Conservation (phyloP, 2,888 invertebrate species). For the Tachina grossa region DNA sequence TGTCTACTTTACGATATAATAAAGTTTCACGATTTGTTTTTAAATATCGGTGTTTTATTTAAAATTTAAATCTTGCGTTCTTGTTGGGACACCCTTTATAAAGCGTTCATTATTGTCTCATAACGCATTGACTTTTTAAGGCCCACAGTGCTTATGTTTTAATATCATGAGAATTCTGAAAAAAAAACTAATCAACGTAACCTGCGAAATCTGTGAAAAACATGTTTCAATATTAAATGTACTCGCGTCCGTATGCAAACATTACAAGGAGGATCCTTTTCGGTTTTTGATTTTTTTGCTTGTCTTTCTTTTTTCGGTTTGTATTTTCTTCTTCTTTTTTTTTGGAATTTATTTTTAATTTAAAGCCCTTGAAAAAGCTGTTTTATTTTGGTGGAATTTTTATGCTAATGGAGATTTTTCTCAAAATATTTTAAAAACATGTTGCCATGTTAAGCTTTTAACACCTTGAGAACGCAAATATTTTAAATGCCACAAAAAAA, state of each 20-base stretch:
- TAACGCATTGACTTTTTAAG: not conserved
- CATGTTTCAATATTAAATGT: conserved; percentile 67
- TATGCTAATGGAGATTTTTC: conserved; percentile 4
- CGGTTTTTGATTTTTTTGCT: not conserved
- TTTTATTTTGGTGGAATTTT: conserved; percentile 37
- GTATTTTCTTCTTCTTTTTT: conserved; percentile 3
- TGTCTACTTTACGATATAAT: no score
- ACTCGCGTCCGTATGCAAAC: conserved; percentile 56
- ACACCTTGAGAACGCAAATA: conserved; percentile 61
- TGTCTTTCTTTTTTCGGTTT: conserved; percentile 8
- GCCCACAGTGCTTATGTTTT: conserved; percentile 50
- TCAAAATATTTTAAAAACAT: conserved; percentile 60
- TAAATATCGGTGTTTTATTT: no score
- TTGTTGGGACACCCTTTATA: no score
- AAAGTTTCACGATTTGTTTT: no score
- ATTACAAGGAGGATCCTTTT: conserved; percentile 61
- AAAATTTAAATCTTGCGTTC: no score
- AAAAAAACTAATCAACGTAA: conserved; percentile 55
- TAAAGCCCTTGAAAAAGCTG: conserved; percentile 41
- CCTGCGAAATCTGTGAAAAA: conserved; percentile 66
- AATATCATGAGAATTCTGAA: conserved; percentile 61
- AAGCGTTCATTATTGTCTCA: not conserved
- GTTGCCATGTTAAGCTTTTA: conserved; percentile 66
- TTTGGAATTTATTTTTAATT: conserved; percentile 51
- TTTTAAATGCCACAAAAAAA: conserved; percentile 39